phyloP scores from a whole-genome alignment of 2,888 invertebrate species.

The Epicampocera succincta region DNA sequence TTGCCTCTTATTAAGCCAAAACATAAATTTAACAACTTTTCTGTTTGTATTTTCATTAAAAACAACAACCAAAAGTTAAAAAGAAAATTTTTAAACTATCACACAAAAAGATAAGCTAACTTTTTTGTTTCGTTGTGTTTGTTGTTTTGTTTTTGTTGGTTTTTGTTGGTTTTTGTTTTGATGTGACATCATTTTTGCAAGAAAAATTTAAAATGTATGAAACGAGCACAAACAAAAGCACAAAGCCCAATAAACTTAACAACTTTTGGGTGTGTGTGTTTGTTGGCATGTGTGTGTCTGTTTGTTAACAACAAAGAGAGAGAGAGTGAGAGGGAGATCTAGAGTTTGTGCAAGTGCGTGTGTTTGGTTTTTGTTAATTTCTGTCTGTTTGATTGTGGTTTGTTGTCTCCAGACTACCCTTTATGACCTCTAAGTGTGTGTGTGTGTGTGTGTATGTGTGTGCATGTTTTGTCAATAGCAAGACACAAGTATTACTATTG shows the following conservation, averaged over 20 bases:
- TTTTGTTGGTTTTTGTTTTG: constrained; percentile 27
- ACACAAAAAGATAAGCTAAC: constrained; percentile 33
- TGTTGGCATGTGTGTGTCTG: neutral
- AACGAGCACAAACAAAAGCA: constrained; percentile 48
- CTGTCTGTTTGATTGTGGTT: neutral
- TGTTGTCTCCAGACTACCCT: constrained; percentile 52
- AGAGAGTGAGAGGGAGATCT: no score
- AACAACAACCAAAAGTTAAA: constrained; percentile 5
- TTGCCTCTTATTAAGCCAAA: no score
- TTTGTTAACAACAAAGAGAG: no score
- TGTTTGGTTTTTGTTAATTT: neutral
- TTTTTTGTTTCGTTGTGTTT: constrained; percentile 33
- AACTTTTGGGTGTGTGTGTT: constrained; percentile 42
- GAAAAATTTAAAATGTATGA: constrained; percentile 66
- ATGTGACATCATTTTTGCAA: constrained; percentile 64
- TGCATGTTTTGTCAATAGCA: neutral
- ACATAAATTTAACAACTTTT: constrained; percentile 14
- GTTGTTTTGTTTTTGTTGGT: constrained; percentile 4
- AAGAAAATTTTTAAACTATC: constrained; percentile 9
- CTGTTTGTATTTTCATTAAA: constrained; percentile 4
- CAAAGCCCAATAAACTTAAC: constrained; percentile 34
- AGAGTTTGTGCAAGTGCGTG: neutral
- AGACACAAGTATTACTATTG: neutral
- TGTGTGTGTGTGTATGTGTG: constrained; percentile 6
- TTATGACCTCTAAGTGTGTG: constrained; percentile 54